Evolutionary conservation across 1,140 invertebrate genomes (phyloP).

Genomic region (Eciton burchellii): DNA sequence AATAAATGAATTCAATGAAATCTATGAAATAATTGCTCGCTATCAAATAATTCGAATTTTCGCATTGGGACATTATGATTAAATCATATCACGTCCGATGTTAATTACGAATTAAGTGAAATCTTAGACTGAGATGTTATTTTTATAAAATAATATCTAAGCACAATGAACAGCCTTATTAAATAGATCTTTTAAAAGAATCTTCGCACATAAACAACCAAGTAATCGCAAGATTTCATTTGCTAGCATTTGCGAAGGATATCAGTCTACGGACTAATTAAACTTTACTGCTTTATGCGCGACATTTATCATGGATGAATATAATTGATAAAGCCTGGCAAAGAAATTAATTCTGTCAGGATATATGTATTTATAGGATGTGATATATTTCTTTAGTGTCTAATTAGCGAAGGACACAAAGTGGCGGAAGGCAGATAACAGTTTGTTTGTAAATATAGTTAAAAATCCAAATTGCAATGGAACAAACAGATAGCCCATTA

Average conservation of each 20-base stretch:
- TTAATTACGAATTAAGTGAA: background rate
- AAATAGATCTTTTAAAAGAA: slow-evolving; percentile 24
- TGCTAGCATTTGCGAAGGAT: slow-evolving; percentile 34
- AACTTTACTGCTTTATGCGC: slow-evolving; percentile 48
- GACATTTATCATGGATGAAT: slow-evolving; percentile 28
- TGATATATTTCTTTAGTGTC: background rate
- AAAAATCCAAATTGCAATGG: background rate
- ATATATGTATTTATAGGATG: slow-evolving; percentile 19
- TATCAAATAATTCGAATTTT: background rate
- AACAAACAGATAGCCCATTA: background rate
- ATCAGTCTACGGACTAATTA: slow-evolving; percentile 42
- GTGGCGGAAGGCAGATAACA: background rate
- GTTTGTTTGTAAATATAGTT: background rate
- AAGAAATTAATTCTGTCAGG: slow-evolving; percentile 47
- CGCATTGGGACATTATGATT: background rate
- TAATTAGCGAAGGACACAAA: background rate
- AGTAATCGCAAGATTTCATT: slow-evolving; percentile 34
- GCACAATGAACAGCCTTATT: background rate
- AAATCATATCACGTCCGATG: background rate
- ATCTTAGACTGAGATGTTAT: background rate
- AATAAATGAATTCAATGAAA: slow-evolving; percentile 15
- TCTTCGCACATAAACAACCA: background rate
- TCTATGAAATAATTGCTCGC: background rate
- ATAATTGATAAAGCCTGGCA: slow-evolving; percentile 24
- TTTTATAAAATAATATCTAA: background rate